These are phyloP conservation scores for Poecilia latipinna DNA, from an alignment of 2,113 vertebrate genomes.

Conservation along the genomic window DNA sequence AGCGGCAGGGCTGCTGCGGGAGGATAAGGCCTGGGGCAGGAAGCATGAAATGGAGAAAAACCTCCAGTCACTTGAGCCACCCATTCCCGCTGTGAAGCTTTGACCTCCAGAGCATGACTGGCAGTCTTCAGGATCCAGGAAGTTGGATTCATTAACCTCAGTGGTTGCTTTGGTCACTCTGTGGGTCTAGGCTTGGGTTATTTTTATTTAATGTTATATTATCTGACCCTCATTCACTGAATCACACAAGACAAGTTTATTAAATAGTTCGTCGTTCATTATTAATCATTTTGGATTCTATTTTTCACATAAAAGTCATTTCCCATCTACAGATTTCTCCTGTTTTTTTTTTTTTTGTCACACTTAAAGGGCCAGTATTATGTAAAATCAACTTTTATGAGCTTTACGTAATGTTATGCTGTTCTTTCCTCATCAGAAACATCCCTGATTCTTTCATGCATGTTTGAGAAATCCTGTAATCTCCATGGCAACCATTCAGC, in stretches of 20 bases:
- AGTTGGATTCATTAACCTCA: slow-evolving; percentile 20
- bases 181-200: background rate
- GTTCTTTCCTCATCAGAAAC: too few relatives aligned
- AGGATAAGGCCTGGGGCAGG: slow-evolving; percentile 73
- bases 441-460: too few relatives aligned
- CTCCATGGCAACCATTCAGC: too few relatives aligned
- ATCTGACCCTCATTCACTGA: background rate
- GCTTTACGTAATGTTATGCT: too few relatives aligned
- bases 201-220: background rate
- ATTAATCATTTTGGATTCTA: background rate
- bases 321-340: background rate
- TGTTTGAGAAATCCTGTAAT: too few relatives aligned
- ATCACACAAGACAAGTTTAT: background rate
- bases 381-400: too few relatives aligned
- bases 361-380: background rate
- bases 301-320: background rate
- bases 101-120: slow-evolving; percentile 40
- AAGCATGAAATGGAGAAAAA: slow-evolving; percentile 60
- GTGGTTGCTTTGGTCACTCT: slow-evolving; percentile 14
- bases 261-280: background rate
- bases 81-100: slow-evolving; percentile 18
- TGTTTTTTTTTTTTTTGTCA: background rate
- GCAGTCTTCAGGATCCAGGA: slow-evolving; percentile 41
- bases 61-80: slow-evolving; percentile 40
- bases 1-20: slow-evolving; percentile 59